phyloP scores from a whole-genome alignment of 2,797 vertebrate genomes.

The Austrolebias charrua region DNA sequence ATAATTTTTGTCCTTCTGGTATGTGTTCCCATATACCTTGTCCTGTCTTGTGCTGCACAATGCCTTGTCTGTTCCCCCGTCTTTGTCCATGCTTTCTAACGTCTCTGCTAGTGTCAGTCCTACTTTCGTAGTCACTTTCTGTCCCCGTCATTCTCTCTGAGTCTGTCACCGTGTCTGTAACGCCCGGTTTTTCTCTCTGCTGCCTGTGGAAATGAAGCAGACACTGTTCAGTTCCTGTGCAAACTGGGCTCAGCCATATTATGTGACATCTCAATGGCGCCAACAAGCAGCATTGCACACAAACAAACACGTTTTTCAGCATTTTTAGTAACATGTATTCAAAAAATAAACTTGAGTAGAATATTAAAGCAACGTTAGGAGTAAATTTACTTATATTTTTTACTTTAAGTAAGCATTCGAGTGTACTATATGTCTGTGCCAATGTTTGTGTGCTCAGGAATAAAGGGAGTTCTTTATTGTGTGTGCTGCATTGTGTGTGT shows the following conservation, averaged over 20 bases:
- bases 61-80: not conserved
- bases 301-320: constrained; percentile 3
- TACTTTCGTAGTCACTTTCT: constrained; percentile 36
- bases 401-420: constrained; percentile 16
- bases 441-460: constrained; percentile 29
- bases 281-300: constrained; percentile 38
- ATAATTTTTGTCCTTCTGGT: constrained; percentile 18
- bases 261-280: constrained; percentile 61
- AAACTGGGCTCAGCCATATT: constrained; percentile 53
- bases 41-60: constrained; percentile 2
- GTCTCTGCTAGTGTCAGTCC: constrained; percentile 26
- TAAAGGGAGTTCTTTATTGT: constrained; percentile 53
- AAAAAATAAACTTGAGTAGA: constrained; percentile 17
- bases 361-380: constrained; percentile 14
- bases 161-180: constrained; percentile 8
- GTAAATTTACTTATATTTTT: constrained; percentile 9
- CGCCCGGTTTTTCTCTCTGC: constrained; percentile 28
- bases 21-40: not conserved
- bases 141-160: constrained; percentile 29
- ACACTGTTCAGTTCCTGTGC: constrained; percentile 52
- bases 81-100: constrained; percentile 16
- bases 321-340: constrained; percentile 25
- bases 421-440: constrained; percentile 1
- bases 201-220: constrained; percentile 54
- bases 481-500: constrained; percentile 1